These are phyloP conservation scores for Ctenoplectra terminalis DNA, from an alignment of 1,140 invertebrate genomes.

Conservation along the genomic window DNA sequence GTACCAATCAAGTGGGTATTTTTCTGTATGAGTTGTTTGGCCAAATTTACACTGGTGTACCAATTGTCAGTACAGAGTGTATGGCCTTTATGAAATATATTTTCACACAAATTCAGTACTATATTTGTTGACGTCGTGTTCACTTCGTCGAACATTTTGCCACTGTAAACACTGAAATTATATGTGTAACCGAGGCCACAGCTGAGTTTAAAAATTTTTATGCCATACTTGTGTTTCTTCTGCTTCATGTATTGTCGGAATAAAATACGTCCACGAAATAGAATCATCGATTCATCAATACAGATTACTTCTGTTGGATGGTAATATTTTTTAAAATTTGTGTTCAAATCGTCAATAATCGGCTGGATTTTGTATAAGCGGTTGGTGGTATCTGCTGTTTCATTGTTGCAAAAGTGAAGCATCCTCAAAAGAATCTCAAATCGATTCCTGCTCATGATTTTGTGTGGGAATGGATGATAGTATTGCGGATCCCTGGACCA, in stretches of 20 bases:
- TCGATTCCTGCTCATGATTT: slow-evolving; percentile 32
- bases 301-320: slow-evolving; percentile 7
- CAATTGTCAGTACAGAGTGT: not conserved
- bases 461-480: slow-evolving; percentile 23
- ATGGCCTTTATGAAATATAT: slow-evolving; percentile 2
- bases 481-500: slow-evolving; percentile 3
- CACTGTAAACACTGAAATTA: not conserved
- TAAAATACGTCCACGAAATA: slow-evolving; percentile 31
- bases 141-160: not conserved
- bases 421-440: slow-evolving; percentile 30
- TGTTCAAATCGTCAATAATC: not conserved
- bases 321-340: slow-evolving; percentile 1
- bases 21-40: not conserved
- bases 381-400: slow-evolving; percentile 1
- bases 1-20: not conserved
- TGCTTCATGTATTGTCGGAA: slow-evolving; percentile 33
- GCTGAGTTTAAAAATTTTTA: not conserved
- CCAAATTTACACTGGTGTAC: slow-evolving; percentile 7
- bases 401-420: slow-evolving; percentile 12
- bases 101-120: not conserved
- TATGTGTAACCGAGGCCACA: not conserved
- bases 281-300: slow-evolving; percentile 30
- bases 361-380: not conserved
- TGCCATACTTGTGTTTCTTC: slow-evolving; percentile 1
- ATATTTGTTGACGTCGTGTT: not conserved